A percentile compares a stretch with the other conserved stretches of the same genome.
Evolutionary conservation across 2,888 invertebrate genomes (phyloP).

Genomic region (Protodeltote pygarga): DNA sequence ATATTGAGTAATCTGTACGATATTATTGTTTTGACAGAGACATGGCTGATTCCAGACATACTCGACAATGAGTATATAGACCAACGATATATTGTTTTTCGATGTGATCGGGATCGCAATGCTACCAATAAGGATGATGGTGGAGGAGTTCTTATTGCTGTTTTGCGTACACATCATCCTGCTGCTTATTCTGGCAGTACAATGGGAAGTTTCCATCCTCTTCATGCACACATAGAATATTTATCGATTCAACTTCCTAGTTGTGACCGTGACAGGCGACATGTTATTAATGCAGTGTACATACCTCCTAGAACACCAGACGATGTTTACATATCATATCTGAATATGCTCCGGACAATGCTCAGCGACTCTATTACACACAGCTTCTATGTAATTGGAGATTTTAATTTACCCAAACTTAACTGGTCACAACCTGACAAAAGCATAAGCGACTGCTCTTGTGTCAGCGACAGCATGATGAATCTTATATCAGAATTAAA

Average conservation of each 20-base stretch:
- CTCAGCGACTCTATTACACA: neutral
- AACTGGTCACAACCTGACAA: neutral
- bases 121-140: neutral
- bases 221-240: neutral
- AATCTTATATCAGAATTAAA: neutral
- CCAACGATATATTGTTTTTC: neutral
- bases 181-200: too few species aligned
- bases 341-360: neutral
- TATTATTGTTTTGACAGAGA: neutral
- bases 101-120: constrained; percentile 1
- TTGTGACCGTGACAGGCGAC: neutral
- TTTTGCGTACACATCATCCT: too few species aligned
- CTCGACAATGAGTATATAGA: neutral
- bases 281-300: neutral
- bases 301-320: neutral
- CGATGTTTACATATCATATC: neutral
- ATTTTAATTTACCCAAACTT: neutral
- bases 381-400: neutral
- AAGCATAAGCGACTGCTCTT: neutral
- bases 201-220: too few species aligned
- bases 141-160: constrained; percentile 1
- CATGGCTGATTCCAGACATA: constrained; percentile 1
- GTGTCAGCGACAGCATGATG: neutral
- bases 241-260: neutral
- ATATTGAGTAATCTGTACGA: neutral